Conservation (phyloP, 92 coral and sea anemone genomes). For the Scolanthus callimorphus region DNA sequence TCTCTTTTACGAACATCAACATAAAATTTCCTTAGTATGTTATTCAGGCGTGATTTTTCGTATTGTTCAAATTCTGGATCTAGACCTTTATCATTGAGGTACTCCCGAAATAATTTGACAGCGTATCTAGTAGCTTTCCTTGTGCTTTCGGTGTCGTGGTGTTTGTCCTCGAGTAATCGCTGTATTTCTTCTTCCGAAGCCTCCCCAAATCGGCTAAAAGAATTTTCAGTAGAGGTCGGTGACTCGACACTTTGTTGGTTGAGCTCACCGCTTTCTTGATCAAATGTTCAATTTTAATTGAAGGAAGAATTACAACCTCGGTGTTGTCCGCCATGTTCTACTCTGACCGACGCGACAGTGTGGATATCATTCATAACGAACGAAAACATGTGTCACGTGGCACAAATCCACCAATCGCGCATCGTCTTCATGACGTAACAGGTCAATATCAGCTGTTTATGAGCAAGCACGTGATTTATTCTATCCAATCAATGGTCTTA, state of each 20-base stretch:
- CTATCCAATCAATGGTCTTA: not conserved
- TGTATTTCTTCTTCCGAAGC: slow-evolving; percentile 88
- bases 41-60: slow-evolving; percentile 64
- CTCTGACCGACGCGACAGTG: not conserved
- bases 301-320: slow-evolving; percentile 30
- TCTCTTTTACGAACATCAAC: slow-evolving; percentile 91
- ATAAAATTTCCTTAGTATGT: slow-evolving; percentile 82
- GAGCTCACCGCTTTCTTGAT: slow-evolving; percentile 25
- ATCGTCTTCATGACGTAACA: not conserved
- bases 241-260: slow-evolving; percentile 44
- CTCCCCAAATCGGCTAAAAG: slow-evolving; percentile 53
- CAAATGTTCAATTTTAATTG: slow-evolving; percentile 54
- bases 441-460: not conserved
- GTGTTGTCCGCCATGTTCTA: not conserved
- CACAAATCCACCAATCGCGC: slow-evolving; percentile 10
- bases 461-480: not conserved
- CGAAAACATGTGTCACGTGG: slow-evolving; percentile 13
- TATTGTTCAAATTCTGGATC: slow-evolving; percentile 68
- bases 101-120: slow-evolving; percentile 83
- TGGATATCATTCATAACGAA: not conserved
- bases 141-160: slow-evolving; percentile 70
- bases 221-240: slow-evolving; percentile 9
- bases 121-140: slow-evolving; percentile 77
- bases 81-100: slow-evolving; percentile 73
- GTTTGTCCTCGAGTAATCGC: slow-evolving; percentile 65